phyloP scores from a whole-genome alignment of 2,888 invertebrate species.

The Oscheius sp. region DNA sequence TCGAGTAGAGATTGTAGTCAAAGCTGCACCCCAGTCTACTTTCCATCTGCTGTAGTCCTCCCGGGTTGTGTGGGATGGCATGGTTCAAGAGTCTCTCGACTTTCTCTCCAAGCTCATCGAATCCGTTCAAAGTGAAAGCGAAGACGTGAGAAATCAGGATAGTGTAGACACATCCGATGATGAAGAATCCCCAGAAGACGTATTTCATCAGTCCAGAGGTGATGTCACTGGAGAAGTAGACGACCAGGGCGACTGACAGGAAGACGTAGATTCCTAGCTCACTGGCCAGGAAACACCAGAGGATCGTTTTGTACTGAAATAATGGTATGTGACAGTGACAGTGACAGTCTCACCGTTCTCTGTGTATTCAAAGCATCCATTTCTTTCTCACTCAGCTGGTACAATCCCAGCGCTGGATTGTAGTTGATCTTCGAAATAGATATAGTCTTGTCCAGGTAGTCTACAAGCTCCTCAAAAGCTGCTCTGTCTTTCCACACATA shows the following conservation, averaged over 20 bases:
- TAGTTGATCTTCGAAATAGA: conserved; percentile 71
- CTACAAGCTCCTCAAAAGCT: conserved; percentile 68
- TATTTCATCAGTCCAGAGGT: conserved; percentile 53
- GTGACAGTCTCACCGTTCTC: conserved; percentile 54
- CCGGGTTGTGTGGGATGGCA: conserved; percentile 71
- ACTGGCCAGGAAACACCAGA: conserved; percentile 64
- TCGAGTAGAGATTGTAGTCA: conserved; percentile 67
- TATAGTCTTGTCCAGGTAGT: conserved; percentile 69
- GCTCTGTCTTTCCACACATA: conserved; percentile 63
- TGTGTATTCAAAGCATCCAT: conserved; percentile 57
- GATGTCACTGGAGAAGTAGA: conserved; percentile 66
- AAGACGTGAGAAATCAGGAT: conserved; percentile 51
- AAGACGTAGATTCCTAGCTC: conserved; percentile 63
- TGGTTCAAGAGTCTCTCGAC: conserved; percentile 69
- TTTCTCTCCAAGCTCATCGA: conserved; percentile 60
- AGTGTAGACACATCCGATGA: conserved; percentile 49
- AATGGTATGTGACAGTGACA: background rate
- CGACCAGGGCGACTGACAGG: conserved; percentile 55
- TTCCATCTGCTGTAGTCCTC: conserved; percentile 67
- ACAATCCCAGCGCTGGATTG: conserved; percentile 63
- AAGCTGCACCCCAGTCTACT: conserved; percentile 68
- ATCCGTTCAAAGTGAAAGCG: conserved; percentile 60
- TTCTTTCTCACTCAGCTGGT: conserved; percentile 64
- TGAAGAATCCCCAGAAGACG: conserved; percentile 67
- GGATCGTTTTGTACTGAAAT: conserved; percentile 68